Conservation (phyloP, 2,797 vertebrate species). For the Acomys russatus region DNA sequence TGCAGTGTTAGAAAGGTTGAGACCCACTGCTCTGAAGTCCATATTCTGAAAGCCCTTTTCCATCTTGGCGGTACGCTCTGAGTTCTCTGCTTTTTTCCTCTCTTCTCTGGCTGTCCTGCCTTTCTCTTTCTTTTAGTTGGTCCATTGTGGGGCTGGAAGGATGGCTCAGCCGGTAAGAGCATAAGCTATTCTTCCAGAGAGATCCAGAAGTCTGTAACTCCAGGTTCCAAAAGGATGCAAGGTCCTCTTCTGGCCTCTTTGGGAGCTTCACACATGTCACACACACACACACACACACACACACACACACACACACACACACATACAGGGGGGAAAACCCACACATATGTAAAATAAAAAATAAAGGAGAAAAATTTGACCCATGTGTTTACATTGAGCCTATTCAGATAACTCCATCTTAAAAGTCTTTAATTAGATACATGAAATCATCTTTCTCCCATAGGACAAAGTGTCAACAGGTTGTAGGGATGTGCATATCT, state of each 20-base stretch:
- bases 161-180: neutral
- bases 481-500: neutral
- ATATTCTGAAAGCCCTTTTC: neutral
- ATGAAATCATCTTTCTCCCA: neutral
- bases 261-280: neutral
- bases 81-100: neutral
- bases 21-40: neutral
- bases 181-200: neutral
- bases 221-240: neutral
- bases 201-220: neutral
- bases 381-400: neutral
- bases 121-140: neutral
- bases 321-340: neutral
- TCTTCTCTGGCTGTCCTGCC: neutral
- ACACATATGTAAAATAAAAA: neutral
- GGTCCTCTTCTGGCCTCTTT: neutral
- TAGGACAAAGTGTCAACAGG: neutral
- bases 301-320: neutral
- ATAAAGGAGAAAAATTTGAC: no score
- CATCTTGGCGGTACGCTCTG: neutral
- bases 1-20: neutral
- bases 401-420: neutral
- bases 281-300: neutral
- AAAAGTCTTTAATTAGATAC: neutral
- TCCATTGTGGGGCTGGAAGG: fast-evolving